Evolutionary conservation across 2,888 invertebrate genomes (phyloP), one percentile per base, ranked within the genome.

Genomic region (Plemyria rubiginata): DNA sequence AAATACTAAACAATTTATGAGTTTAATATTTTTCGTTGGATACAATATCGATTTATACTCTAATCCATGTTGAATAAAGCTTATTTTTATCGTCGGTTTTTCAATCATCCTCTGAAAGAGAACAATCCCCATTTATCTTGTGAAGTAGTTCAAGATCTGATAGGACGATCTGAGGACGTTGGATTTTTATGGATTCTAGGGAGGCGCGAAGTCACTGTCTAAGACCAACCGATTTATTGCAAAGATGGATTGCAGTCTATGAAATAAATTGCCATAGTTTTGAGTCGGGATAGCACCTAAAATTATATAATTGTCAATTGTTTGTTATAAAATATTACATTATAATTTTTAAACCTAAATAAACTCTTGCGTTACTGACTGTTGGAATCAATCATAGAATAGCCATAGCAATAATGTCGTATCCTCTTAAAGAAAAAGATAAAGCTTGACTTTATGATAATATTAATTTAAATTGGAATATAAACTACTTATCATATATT

Each of bases 111-210:
- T 79, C 71, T 79, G 77, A 76, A 79, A 81, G 77, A 76, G 81
- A 84, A 85, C 84, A 86, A 84, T 86, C 73, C 78, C 81, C 84
- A 85, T 88, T 86, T 87, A 86, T 88, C 84, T 84, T 80, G 65
- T 69, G 72, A 79, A 83, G 82, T 81, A 85, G 79, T 84, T 80
- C 76, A 70, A 72, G 79, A 85, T 85, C 83, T 81, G 85, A 84
- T 87, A 85, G 85, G 82, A 73, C 77, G 82, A 83, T 85, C 82
- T 73, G 74, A 71, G 74, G 77, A 78, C 78, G 76, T 72, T 74
- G 79, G 78, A 81, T 81, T 85, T 84, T 83, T 80, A 79, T 73
- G 80, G 79, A 83, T 82, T 84, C 78, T 69, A 75, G 67, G 65
- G 71, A 75, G 70, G 76, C 74, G 76, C 65, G 70, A 76, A 79